Percentiles rank a stretch among this genome's conserved stretches.
Conservation (phyloP, 2,113 vertebrate species). For the rat (Rattus norvegicus) region GRCr8 NC_086031.1:101221501-101222000, state of each 20-base stretch:
- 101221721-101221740: slow-evolving; percentile 88
- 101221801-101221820: slow-evolving; percentile 96
- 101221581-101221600: slow-evolving; percentile 77
- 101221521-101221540: slow-evolving; percentile 82
- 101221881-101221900: slow-evolving; percentile 87
- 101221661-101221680: slow-evolving; percentile 86
- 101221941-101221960: slow-evolving; percentile 36
- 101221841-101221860: slow-evolving; percentile 87
- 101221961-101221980: slow-evolving; percentile 44
- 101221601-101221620: slow-evolving; percentile 77
- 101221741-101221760: slow-evolving; percentile 87
- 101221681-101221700: slow-evolving; percentile 87
- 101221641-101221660: slow-evolving; percentile 81
- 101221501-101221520: slow-evolving; percentile 82
- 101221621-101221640: slow-evolving; percentile 82
- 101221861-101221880: slow-evolving; percentile 85
- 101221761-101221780: slow-evolving; percentile 83
- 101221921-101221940: slow-evolving; percentile 87
- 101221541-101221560: slow-evolving; percentile 81
- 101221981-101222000: slow-evolving; percentile 43
- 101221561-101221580: slow-evolving; percentile 83
- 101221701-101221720: slow-evolving; percentile 90
- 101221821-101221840: slow-evolving; percentile 94
- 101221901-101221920: slow-evolving; percentile 89
- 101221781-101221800: slow-evolving; percentile 87